phyloP scores from a whole-genome alignment of 2,113 vertebrate genomes.

The Chloroceryle aenea region DNA sequence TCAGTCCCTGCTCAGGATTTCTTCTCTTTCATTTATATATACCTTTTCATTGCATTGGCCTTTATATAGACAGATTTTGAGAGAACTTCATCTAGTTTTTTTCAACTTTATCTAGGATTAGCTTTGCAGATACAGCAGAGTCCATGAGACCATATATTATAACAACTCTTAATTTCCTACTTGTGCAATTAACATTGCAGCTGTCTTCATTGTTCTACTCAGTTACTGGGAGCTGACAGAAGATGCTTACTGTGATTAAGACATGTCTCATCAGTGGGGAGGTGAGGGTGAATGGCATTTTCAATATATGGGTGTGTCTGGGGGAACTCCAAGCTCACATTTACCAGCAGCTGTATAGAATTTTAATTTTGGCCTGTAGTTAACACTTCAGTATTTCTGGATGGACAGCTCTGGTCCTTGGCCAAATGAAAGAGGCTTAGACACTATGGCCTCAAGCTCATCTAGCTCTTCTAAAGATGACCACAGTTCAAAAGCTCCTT shows the following conservation, averaged over 20 bases:
- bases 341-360: background rate
- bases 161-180: background rate
- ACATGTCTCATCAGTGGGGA: background rate
- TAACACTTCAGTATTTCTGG: background rate
- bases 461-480: background rate
- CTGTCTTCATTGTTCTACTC: background rate
- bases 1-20: background rate
- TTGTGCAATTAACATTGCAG: background rate
- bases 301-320: background rate
- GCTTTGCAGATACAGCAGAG: background rate
- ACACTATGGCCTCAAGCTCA: background rate
- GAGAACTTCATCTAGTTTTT: background rate
- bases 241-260: background rate
- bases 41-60: rapidly evolving
- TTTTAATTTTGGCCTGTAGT: background rate
- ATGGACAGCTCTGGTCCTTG: background rate
- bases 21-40: background rate
- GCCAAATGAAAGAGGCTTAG: background rate
- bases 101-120: background rate
- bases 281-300: background rate
- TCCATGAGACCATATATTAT: background rate
- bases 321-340: background rate
- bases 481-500: background rate
- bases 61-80: background rate
- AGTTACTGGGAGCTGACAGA: background rate